phyloP scores from a whole-genome alignment of 2,113 vertebrate genomes.

The Catharus bicknelli region DNA sequence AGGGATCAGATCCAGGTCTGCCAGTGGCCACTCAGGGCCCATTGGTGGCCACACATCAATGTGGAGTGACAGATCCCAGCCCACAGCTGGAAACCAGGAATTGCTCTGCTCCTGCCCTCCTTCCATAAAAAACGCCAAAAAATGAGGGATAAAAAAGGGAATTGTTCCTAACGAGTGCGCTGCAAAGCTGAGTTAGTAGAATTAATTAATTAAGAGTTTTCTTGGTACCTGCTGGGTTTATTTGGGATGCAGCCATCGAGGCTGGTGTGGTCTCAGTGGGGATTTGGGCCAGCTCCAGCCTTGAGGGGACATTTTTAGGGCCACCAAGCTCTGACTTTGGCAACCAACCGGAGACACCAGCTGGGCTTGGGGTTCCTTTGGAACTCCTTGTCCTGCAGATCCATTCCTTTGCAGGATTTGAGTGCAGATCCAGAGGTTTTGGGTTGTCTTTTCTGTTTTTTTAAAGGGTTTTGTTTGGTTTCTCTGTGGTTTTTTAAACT shows the following conservation, averaged over 20 bases:
- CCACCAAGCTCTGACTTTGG: background rate
- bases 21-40: rapidly evolving
- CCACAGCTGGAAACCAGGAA: background rate
- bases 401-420: background rate
- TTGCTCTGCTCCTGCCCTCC: rapidly evolving
- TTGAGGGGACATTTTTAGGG: background rate
- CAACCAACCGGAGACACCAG: rapidly evolving
- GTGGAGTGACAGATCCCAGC: background rate
- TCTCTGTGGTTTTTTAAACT: background rate
- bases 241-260: rapidly evolving
- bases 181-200: background rate
- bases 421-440: background rate
- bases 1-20: background rate
- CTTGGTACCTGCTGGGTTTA: background rate
- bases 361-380: background rate
- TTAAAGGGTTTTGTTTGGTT: background rate
- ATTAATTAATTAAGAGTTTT: background rate
- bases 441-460: background rate
- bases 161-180: background rate
- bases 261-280: background rate
- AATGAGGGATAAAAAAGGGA: background rate
- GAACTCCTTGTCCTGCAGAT: background rate
- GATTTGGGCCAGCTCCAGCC: background rate
- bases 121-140: background rate
- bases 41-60: rapidly evolving